Evolutionary conservation across 92 coral and sea anemone genomes (phyloP).

Genomic region (Nematostella vectensis): DNA sequence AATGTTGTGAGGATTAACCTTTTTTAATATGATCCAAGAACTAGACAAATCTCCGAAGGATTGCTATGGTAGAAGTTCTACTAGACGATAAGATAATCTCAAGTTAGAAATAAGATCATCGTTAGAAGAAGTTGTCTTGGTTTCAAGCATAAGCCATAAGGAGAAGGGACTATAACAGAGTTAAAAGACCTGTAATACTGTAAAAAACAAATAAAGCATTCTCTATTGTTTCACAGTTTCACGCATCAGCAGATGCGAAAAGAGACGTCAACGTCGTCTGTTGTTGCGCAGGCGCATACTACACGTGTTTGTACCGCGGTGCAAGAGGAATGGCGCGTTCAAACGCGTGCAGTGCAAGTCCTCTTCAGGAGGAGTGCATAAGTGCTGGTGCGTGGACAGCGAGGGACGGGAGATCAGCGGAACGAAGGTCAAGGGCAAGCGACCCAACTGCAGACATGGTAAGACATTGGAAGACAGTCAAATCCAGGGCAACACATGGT

Average conservation of each 20-base stretch:
- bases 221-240: background rate
- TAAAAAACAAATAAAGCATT: too few species aligned
- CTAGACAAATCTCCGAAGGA: too few species aligned
- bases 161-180: too few species aligned
- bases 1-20: too few species aligned
- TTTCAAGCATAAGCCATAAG: too few species aligned
- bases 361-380: background rate
- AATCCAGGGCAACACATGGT: too few species aligned
- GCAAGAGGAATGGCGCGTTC: constrained; percentile 71
- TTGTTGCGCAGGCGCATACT: constrained; percentile 9
- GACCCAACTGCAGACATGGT: constrained; percentile 71
- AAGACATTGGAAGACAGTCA: background rate
- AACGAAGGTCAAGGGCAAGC: constrained; percentile 34
- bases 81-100: too few species aligned
- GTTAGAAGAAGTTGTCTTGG: too few species aligned
- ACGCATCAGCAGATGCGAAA: constrained; percentile 33
- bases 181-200: too few species aligned
- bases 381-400: constrained; percentile 85
- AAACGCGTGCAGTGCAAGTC: constrained; percentile 58
- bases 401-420: constrained; percentile 57
- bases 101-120: too few species aligned
- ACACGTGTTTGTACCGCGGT: constrained; percentile 47
- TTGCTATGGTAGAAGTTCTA: too few species aligned
- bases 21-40: too few species aligned
- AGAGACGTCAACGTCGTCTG: constrained; percentile 44